Evolutionary conservation across 2,888 invertebrate genomes (phyloP).

Genomic region (Parnassius mnemosyne): DNA sequence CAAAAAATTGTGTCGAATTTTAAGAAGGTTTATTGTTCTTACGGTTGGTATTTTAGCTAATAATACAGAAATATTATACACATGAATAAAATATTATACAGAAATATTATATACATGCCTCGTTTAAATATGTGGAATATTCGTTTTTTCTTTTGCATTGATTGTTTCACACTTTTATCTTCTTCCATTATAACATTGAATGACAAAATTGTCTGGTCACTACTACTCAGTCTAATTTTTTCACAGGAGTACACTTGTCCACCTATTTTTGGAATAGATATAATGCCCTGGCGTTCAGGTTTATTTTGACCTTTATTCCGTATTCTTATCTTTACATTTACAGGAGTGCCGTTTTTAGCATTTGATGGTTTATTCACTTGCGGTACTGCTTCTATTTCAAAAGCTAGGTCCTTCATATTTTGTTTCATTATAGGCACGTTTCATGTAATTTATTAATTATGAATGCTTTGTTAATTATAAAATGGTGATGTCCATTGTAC

Average conservation of each 20-base stretch:
- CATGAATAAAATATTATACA: too few relatives aligned
- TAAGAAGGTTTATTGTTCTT: too few relatives aligned
- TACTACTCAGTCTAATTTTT: constrained; percentile 52
- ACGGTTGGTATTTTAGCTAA: too few relatives aligned
- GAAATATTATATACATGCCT: too few relatives aligned
- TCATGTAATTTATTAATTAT: constrained; percentile 35
- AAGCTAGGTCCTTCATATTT: constrained; percentile 51
- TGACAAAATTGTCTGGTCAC: constrained; percentile 66
- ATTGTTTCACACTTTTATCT: constrained; percentile 43
- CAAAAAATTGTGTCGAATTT: too few relatives aligned
- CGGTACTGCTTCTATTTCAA: constrained; percentile 58
- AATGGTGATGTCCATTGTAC: too few relatives aligned
- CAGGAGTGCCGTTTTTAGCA: constrained; percentile 42
- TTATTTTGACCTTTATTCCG: constrained; percentile 49
- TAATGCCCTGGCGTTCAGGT: constrained; percentile 36
- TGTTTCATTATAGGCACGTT: constrained; percentile 43
- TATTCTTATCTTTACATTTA: constrained; percentile 62
- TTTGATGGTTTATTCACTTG: constrained; percentile 38
- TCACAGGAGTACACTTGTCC: constrained; percentile 35
- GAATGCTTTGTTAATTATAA: not conserved
- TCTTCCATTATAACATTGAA: constrained; percentile 59
- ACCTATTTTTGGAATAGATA: constrained; percentile 45
- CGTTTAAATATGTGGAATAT: constrained; percentile 45
- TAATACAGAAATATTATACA: too few relatives aligned
- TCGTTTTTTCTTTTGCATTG: constrained; percentile 43